These are phyloP conservation scores for Callocephalon fimbriatum DNA, from an alignment of 2,113 vertebrate genomes.

Conservation along the genomic window DNA sequence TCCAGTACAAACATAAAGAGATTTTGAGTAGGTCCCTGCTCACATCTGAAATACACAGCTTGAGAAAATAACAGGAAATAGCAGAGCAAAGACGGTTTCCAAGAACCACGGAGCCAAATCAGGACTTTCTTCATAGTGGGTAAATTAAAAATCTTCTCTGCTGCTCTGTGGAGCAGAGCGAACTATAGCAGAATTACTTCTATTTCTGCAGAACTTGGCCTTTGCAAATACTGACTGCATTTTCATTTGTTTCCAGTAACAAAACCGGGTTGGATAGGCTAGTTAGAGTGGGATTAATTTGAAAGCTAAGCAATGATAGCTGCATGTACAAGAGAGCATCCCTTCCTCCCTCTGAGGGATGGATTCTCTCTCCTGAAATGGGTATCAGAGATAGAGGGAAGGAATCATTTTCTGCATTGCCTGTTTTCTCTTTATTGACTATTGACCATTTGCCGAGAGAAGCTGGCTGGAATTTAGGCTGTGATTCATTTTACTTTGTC, in stretches of 20 bases:
- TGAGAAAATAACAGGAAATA: conserved; percentile 38
- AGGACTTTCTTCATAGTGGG: not conserved
- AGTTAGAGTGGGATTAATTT: not conserved
- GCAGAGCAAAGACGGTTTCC: not conserved
- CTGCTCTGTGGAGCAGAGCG: not conserved
- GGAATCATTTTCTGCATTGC: not conserved
- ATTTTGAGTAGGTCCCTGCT: not conserved
- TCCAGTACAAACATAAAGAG: not conserved
- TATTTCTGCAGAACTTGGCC: not conserved
- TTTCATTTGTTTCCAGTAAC: not conserved
- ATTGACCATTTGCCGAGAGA: not conserved
- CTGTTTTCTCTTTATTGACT: not conserved
- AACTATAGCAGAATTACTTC: not conserved
- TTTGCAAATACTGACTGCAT: conserved; percentile 5
- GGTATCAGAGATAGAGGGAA: not conserved
- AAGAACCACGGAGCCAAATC: conserved; percentile 20
- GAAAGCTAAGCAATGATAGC: not conserved
- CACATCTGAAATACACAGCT: not conserved
- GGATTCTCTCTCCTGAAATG: not conserved
- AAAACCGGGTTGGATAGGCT: not conserved
- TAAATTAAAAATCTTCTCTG: not conserved
- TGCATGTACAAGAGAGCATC: not conserved
- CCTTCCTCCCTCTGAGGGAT: not conserved
- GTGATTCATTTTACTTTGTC: not conserved
- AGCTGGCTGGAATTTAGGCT: not conserved